A percentile compares a stretch with the other conserved stretches of the same genome.
phyloP scores from a whole-genome alignment of 2,797 vertebrate genomes.

The Halcyon leucocephala region DNA sequence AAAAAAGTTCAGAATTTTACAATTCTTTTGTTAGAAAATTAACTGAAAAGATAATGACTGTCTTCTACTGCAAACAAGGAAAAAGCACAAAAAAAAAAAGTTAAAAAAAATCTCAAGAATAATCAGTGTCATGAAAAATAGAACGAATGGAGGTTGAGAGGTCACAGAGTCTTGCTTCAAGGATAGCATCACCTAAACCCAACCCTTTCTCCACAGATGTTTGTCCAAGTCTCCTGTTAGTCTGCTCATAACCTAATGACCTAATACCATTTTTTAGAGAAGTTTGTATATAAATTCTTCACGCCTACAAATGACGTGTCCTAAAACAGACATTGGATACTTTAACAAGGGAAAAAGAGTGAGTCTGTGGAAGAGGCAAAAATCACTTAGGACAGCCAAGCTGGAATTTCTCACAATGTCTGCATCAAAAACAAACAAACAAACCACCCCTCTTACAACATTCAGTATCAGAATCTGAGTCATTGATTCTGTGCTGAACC shows the following conservation, averaged over 20 bases:
- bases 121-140: neutral
- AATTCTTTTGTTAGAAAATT: neutral
- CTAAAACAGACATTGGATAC: neutral
- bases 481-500: neutral
- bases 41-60: neutral
- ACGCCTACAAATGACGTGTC: neutral
- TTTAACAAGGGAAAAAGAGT: neutral
- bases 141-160: neutral
- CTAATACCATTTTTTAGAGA: neutral
- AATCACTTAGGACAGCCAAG: neutral
- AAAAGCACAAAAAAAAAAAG: neutral
- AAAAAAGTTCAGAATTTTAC: neutral
- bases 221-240: neutral
- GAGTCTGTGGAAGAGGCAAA: neutral
- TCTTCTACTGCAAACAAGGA: neutral
- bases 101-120: neutral
- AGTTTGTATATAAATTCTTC: neutral
- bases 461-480: neutral
- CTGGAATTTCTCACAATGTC: neutral
- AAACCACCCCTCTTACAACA: neutral
- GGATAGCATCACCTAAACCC: neutral
- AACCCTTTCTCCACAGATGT: neutral
- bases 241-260: neutral
- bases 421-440: neutral
- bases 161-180: neutral